These are phyloP conservation scores for Acheta domesticus DNA, from an alignment of 2,888 invertebrate species.

Conservation along the genomic window DNA sequence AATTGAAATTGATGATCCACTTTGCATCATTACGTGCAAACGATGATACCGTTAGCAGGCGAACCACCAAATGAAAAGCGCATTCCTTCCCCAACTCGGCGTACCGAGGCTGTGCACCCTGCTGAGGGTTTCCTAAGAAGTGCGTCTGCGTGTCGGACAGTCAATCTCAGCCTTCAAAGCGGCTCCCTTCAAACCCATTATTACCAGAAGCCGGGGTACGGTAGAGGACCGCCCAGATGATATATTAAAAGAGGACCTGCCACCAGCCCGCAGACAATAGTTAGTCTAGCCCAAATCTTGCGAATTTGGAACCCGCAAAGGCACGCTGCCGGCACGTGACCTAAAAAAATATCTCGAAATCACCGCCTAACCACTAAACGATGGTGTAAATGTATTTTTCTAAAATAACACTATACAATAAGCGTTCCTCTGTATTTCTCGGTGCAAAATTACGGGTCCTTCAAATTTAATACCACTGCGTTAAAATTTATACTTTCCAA, in stretches of 20 bases:
- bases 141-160: background rate
- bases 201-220: background rate
- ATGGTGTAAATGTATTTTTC: background rate
- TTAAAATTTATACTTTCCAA: background rate
- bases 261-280: background rate
- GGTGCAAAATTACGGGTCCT: background rate
- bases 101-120: no score
- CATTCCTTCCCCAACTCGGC: no score
- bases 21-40: no score
- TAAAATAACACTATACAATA: background rate
- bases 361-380: constrained; percentile 18
- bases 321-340: constrained; percentile 3
- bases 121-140: no score
- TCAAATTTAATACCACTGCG: background rate
- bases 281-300: background rate
- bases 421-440: background rate
- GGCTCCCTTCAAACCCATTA: background rate
- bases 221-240: background rate
- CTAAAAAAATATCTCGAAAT: background rate
- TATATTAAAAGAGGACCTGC: background rate
- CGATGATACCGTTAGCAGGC: no score
- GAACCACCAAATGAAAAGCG: no score
- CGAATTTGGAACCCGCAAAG: background rate
- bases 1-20: no score
- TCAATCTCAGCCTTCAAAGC: background rate